Percentiles rank a stretch among this genome's conserved stretches.
Evolutionary conservation across 2,113 vertebrate genomes (phyloP).

Genomic region (Laterallus jamaicensis): DNA sequence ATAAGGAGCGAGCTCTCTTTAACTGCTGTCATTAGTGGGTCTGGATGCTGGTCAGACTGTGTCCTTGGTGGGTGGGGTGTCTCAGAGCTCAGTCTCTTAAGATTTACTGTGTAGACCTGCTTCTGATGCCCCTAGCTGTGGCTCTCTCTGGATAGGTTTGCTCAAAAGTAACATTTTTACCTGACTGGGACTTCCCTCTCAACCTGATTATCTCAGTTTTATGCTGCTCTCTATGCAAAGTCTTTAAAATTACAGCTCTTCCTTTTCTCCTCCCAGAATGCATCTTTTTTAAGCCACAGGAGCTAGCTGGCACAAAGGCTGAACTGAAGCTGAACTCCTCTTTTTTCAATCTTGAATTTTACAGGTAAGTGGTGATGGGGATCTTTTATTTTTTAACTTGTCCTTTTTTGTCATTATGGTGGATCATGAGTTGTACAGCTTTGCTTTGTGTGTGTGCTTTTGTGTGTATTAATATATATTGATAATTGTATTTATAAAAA

Average conservation of each 20-base stretch:
- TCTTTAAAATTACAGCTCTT: background rate
- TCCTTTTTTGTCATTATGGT: background rate
- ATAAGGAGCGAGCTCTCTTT: background rate
- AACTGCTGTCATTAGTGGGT: background rate
- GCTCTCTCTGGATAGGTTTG: background rate
- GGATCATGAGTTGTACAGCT: background rate
- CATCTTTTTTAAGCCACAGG: slow-evolving; percentile 76
- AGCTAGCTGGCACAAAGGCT: slow-evolving; percentile 23
- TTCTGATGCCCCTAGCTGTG: background rate
- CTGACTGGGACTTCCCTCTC: background rate
- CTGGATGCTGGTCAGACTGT: background rate
- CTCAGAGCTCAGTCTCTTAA: background rate
- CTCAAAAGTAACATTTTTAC: background rate
- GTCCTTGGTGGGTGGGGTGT: background rate
- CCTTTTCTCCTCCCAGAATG: slow-evolving; percentile 78
- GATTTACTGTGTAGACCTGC: background rate
- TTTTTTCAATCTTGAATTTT: slow-evolving; percentile 92
- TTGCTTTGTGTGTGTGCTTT: background rate
- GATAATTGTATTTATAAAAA: background rate
- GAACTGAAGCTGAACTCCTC: slow-evolving; percentile 83
- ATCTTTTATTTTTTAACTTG: background rate
- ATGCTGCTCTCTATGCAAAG: background rate
- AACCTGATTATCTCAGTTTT: background rate
- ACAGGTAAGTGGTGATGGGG: slow-evolving; percentile 76
- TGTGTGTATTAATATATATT: background rate